Evolutionary conservation across 2,888 invertebrate genomes (phyloP).

Genomic region (Cyaniris semiargus): DNA sequence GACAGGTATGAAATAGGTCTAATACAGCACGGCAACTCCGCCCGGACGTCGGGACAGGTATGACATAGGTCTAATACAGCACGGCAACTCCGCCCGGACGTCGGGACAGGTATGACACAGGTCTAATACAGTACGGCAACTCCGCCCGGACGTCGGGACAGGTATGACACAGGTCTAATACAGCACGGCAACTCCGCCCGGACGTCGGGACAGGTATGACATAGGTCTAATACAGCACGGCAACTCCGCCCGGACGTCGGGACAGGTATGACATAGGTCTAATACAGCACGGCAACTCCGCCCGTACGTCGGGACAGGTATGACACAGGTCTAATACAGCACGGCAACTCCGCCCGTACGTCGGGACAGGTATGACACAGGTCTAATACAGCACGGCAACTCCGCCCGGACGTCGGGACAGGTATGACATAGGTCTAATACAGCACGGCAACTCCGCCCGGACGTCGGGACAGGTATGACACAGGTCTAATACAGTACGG

Average conservation of each 20-base stretch:
- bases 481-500: constrained; percentile 95
- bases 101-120: constrained; percentile 90
- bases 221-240: constrained; percentile 95
- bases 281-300: constrained; percentile 94
- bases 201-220: constrained; percentile 91
- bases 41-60: constrained; percentile 93
- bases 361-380: constrained; percentile 90
- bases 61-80: constrained; percentile 92
- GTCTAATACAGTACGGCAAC: constrained; percentile 95
- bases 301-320: constrained; percentile 93
- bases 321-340: constrained; percentile 92
- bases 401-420: constrained; percentile 95
- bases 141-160: constrained; percentile 95
- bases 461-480: constrained; percentile 91
- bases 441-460: constrained; percentile 94
- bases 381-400: constrained; percentile 95
- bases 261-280: constrained; percentile 87
- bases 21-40: constrained; percentile 94
- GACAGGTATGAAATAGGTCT: constrained; percentile 87
- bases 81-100: constrained; percentile 94
- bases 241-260: constrained; percentile 95
- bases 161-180: constrained; percentile 86
- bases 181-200: constrained; percentile 94
- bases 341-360: constrained; percentile 94
- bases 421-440: constrained; percentile 86